Conservation (phyloP, 1,140 invertebrate genomes). For the Caenorhabditis briggsae region DNA sequence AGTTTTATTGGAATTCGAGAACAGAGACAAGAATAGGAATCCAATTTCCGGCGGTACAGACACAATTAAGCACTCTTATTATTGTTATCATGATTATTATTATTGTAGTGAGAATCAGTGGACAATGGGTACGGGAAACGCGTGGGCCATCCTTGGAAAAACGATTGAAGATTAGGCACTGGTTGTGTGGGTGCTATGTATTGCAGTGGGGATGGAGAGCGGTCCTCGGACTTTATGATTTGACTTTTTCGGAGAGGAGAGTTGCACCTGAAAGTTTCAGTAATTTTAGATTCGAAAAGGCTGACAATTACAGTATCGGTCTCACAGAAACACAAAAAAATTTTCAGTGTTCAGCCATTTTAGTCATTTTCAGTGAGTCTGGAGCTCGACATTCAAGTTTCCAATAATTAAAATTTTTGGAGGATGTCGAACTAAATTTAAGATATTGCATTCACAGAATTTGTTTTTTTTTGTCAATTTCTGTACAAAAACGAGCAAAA, state of each 20-base stretch:
- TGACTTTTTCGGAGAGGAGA: constrained; percentile 19
- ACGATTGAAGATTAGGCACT: background rate
- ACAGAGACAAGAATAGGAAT: background rate
- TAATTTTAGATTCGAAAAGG: too few species aligned
- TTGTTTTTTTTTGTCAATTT: too few species aligned
- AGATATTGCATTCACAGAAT: too few species aligned
- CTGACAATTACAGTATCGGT: too few species aligned
- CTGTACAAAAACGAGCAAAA: too few species aligned
- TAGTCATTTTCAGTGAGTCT: too few species aligned
- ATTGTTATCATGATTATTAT: background rate
- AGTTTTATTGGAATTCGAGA: background rate
- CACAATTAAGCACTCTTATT: background rate
- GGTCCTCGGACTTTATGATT: background rate
- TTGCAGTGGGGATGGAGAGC: background rate
- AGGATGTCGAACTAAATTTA: too few species aligned
- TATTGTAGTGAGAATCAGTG: constrained; percentile 2
- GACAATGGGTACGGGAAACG: background rate
- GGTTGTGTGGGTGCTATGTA: background rate
- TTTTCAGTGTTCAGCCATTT: too few species aligned
- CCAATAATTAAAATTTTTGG: too few species aligned
- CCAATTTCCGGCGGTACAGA: background rate
- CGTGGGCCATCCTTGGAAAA: constrained; percentile 32
- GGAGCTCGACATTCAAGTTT: too few species aligned
- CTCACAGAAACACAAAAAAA: too few species aligned
- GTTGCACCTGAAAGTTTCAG: background rate